Evolutionary conservation across 2,797 vertebrate genomes (phyloP).

Genomic region (Hoplostethus atlanticus): DNA sequence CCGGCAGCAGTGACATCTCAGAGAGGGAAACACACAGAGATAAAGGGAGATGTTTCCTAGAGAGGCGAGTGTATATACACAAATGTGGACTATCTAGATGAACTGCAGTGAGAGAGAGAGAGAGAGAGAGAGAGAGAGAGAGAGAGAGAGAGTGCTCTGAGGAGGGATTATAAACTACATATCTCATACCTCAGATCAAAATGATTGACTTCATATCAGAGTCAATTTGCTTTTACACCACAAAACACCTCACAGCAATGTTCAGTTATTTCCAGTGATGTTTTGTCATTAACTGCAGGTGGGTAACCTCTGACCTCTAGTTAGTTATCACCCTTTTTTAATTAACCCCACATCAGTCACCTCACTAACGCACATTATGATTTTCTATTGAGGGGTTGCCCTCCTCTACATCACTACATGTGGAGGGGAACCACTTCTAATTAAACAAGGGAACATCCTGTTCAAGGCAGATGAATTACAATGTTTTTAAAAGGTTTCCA

Average conservation of each 20-base stretch:
- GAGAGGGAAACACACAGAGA: constrained; percentile 9
- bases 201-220: background rate
- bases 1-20: constrained; percentile 16
- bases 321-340: too few relatives aligned
- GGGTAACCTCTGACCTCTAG: too few relatives aligned
- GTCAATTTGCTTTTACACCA: background rate
- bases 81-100: background rate
- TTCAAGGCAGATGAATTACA: too few relatives aligned
- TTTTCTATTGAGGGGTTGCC: too few relatives aligned
- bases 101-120: background rate
- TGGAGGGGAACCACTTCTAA: constrained; percentile 15
- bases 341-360: background rate
- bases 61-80: too few relatives aligned
- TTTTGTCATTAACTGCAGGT: too few relatives aligned
- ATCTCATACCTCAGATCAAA: background rate
- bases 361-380: background rate
- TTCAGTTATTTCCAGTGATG: background rate
- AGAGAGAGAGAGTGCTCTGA: too few relatives aligned
- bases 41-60: background rate
- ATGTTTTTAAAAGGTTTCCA: too few relatives aligned
- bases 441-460: background rate
- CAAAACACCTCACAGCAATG: background rate
- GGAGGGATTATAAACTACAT: background rate
- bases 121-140: background rate
- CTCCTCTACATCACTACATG: background rate